phyloP scores from a whole-genome alignment of 2,888 invertebrate species.

The Zygothrica quintamaculata region DNA sequence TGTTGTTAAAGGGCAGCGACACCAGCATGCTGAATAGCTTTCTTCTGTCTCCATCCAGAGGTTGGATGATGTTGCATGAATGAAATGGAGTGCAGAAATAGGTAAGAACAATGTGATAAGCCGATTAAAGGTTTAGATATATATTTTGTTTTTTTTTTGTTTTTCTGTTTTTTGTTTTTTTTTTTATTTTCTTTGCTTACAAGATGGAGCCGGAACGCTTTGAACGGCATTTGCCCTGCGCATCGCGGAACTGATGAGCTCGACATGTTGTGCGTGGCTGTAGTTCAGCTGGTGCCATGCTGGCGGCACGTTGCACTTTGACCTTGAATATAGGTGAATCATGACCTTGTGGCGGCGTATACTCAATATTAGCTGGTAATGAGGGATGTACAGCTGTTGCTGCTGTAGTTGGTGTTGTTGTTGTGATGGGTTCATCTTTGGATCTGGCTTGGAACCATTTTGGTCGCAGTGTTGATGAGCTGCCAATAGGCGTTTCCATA shows the following conservation, averaged over 20 bases:
- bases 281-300: conserved; percentile 15
- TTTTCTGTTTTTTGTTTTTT: conserved; percentile 14
- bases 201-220: conserved; percentile 74
- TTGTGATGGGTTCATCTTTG: conserved; percentile 60
- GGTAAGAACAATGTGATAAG: conserved; percentile 45
- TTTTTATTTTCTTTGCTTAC: conserved; percentile 65
- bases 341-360: conserved; percentile 62
- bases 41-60: conserved; percentile 67
- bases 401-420: conserved; percentile 21
- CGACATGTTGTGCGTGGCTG: conserved; percentile 61
- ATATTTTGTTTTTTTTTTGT: conserved; percentile 27
- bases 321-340: conserved; percentile 75
- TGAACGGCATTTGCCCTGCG: conserved; percentile 70
- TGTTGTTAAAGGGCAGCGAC: conserved; percentile 70
- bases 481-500: conserved; percentile 53
- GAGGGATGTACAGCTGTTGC: conserved; percentile 12
- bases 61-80: too few species aligned
- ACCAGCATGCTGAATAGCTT: conserved; percentile 76
- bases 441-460: conserved; percentile 57
- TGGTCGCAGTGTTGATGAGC: conserved; percentile 35
- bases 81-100: too few species aligned
- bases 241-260: conserved; percentile 71
- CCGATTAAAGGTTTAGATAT: conserved; percentile 45
- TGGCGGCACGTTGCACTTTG: conserved; percentile 67
- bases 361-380: conserved; percentile 45